phyloP scores from a whole-genome alignment of 2,888 invertebrate species.

The Zelleria hepariella region DNA sequence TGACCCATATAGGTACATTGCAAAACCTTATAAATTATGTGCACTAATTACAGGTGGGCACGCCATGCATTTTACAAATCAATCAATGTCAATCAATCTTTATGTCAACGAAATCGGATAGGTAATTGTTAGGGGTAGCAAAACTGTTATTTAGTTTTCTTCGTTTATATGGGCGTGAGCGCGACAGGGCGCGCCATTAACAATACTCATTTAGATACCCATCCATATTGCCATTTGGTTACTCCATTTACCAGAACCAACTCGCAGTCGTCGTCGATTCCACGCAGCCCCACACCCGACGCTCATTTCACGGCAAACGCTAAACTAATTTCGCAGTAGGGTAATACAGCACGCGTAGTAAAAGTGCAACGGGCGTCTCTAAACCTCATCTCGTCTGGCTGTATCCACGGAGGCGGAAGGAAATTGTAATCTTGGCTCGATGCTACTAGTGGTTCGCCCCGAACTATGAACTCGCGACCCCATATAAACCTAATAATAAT shows the following conservation, averaged over 20 bases:
- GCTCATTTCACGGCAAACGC: constrained; percentile 2
- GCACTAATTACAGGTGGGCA: too few relatives aligned
- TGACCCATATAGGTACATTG: too few relatives aligned
- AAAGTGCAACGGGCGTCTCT: neutral
- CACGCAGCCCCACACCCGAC: neutral
- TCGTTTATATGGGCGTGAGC: too few relatives aligned
- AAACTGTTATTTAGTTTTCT: too few relatives aligned
- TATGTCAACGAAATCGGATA: too few relatives aligned
- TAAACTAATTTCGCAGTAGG: neutral
- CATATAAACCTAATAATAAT: too few relatives aligned
- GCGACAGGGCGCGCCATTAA: too few relatives aligned
- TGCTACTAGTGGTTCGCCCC: neutral
- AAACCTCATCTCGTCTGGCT: neutral
- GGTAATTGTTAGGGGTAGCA: too few relatives aligned
- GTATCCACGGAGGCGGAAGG: neutral
- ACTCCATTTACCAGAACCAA: neutral
- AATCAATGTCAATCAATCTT: too few relatives aligned
- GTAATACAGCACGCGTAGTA: neutral
- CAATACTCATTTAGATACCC: neutral
- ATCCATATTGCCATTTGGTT: neutral
- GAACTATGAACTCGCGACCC: too few relatives aligned
- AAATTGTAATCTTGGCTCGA: neutral
- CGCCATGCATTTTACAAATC: too few relatives aligned
- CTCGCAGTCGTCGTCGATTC: neutral
- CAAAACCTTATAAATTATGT: too few relatives aligned